Percentiles rank a stretch among this genome's conserved stretches.
Conservation (phyloP, 2,113 vertebrate genomes). For the Cathartes aura region DNA sequence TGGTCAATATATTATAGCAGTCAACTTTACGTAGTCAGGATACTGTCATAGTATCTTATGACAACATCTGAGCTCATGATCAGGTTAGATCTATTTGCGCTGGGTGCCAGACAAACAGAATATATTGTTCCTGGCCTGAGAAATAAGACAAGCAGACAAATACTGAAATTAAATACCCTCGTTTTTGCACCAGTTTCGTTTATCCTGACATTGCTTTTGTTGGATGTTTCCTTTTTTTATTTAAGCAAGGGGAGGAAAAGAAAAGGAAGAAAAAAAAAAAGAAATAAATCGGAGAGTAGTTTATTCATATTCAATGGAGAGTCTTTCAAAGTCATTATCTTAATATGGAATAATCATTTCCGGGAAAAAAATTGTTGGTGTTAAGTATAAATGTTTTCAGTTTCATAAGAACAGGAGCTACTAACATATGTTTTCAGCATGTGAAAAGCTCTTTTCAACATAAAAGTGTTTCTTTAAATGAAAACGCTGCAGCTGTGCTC, state of each 20-base stretch:
- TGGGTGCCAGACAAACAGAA: not conserved
- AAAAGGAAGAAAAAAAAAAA: not conserved
- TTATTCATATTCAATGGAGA: not conserved
- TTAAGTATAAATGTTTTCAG: not conserved
- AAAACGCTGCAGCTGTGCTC: constrained; percentile 50
- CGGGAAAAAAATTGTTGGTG: not conserved
- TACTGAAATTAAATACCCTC: not conserved
- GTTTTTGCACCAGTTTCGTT: not conserved
- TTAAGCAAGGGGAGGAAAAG: not conserved
- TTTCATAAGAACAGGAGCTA: not conserved
- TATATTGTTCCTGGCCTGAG: not conserved
- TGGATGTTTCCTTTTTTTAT: not conserved
- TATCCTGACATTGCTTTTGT: not conserved
- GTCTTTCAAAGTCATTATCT: not conserved
- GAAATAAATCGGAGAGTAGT: not conserved
- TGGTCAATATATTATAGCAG: not conserved
- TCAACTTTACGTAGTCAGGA: not conserved
- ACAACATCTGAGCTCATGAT: not conserved
- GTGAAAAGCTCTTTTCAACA: constrained; percentile 10
- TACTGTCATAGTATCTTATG: not conserved
- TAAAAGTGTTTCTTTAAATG: constrained; percentile 29
- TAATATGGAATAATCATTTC: not conserved
- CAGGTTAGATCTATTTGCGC: not conserved
- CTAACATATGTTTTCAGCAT: not conserved
- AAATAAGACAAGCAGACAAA: not conserved